A percentile compares a stretch with the other conserved stretches of the same genome.
These are phyloP conservation scores for Apistogramma diplotaenia DNA, from an alignment of 2,113 vertebrate genomes.

Conservation along the genomic window DNA sequence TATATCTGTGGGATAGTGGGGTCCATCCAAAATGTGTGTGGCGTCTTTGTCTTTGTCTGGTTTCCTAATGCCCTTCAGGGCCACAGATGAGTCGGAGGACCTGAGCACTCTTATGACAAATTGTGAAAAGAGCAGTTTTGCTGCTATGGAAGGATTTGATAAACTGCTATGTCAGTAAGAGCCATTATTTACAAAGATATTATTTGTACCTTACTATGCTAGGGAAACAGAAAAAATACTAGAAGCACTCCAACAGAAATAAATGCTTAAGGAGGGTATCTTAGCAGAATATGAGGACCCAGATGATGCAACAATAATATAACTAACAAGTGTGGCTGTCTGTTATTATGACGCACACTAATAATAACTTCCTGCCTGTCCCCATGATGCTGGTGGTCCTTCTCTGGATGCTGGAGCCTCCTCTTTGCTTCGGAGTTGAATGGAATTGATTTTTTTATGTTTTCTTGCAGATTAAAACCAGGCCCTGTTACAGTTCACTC, in stretches of 20 bases:
- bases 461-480: conserved; percentile 57
- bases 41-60: conserved; percentile 49
- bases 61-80: conserved; percentile 6
- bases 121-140: background rate
- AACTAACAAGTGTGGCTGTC: background rate
- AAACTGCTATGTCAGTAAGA: background rate
- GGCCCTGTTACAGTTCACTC: conserved; percentile 10
- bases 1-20: conserved; percentile 64
- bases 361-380: conserved; percentile 28
- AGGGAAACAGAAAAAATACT: background rate
- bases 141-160: background rate
- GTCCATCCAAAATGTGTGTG: conserved; percentile 58
- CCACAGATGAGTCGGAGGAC: background rate
- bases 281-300: background rate
- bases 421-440: conserved; percentile 5
- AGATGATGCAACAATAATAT: background rate
- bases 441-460: conserved; percentile 36
- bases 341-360: conserved; percentile 6
- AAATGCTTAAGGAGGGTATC: conserved; percentile 5
- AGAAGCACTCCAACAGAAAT: background rate
- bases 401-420: background rate
- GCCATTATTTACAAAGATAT: background rate
- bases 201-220: background rate
- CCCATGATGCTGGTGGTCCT: conserved; percentile 18
- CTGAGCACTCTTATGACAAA: background rate